phyloP scores from a whole-genome alignment of 2,888 invertebrate species.

The Ormyrus thymus region DNA sequence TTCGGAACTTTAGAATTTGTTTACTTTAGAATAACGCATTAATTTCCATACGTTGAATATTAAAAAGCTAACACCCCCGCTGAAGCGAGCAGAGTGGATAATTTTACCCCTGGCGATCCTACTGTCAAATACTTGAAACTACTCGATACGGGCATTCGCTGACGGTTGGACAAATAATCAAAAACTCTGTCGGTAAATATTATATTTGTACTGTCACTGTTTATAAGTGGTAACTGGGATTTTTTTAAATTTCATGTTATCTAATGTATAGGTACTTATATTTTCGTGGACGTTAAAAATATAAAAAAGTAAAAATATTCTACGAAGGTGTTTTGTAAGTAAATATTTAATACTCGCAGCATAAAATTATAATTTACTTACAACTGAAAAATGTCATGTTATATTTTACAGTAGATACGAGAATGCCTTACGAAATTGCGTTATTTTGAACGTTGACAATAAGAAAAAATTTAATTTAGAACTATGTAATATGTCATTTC shows the following conservation, averaged over 20 bases:
- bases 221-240: background rate
- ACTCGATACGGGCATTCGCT: conserved; percentile 24
- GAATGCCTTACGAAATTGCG: no score
- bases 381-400: no score
- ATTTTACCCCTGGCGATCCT: conserved; percentile 59
- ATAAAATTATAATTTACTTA: no score
- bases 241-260: conserved; percentile 5
- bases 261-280: background rate
- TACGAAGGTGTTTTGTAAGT: background rate
- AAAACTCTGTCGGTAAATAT: conserved; percentile 42
- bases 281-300: background rate
- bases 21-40: no score
- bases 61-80: background rate
- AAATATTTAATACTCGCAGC: no score
- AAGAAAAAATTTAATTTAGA: no score
- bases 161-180: background rate
- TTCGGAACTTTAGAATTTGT: no score
- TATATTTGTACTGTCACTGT: background rate
- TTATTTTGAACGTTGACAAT: no score
- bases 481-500: no score
- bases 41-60: background rate
- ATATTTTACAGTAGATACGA: no score
- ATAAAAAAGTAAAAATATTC: background rate
- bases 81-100: conserved; percentile 28
- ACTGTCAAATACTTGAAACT: conserved; percentile 57